Base-by-base conservation (phyloP, 1,140 invertebrate species). In the Drosophila ficusphila region DNA sequence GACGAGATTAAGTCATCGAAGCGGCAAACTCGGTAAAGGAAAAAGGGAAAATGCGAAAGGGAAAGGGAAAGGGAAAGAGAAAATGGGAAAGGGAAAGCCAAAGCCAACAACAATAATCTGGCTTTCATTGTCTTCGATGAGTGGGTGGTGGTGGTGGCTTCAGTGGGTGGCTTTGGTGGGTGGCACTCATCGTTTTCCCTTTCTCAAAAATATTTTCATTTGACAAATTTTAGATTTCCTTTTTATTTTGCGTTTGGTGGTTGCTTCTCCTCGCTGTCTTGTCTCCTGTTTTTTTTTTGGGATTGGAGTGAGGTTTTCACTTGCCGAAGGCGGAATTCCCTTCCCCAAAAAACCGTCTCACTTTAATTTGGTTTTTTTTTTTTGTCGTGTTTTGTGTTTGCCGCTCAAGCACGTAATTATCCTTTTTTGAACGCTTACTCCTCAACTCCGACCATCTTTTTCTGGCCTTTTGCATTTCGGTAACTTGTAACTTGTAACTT, bases 321-420 rank as follows among this genome's bases (percentile, higher is more conserved):
- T 82, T 83, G 81, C 81, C 70, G 18, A 49, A 33, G 79, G 76
- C 79, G 27, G n/a, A n/a, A 21, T 29, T 29, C 19, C 36, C 16
- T 18, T 7, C 38, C 9, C 18, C 18, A 39, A 18, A 9, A 18
- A 51, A 34, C 27, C n/a, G 64, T 60, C 64, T 85, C 56, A 54
- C 65, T 85, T 85, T 79, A 85, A 85, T 85, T 86, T 86, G 71
- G 18, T 51, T 36, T 65, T 31, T 18, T 34, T 19, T 48, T 51
- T 21, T 52, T 46, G 38, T 53, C 61, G 38, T 53, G 61, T 58
- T 70, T 62, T 67, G 46, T 68, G 19, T 68, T 69, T 65, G 71
- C 56, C 69, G 74, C 74, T 85, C 74, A 73, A 79, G 79, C 79
- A 85, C 81, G 76, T 85, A 85, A 85, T 85, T 86, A 85, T 85